Base-by-base conservation (phyloP, 2,113 vertebrate genomes). In the Aviceda subcristata region DNA sequence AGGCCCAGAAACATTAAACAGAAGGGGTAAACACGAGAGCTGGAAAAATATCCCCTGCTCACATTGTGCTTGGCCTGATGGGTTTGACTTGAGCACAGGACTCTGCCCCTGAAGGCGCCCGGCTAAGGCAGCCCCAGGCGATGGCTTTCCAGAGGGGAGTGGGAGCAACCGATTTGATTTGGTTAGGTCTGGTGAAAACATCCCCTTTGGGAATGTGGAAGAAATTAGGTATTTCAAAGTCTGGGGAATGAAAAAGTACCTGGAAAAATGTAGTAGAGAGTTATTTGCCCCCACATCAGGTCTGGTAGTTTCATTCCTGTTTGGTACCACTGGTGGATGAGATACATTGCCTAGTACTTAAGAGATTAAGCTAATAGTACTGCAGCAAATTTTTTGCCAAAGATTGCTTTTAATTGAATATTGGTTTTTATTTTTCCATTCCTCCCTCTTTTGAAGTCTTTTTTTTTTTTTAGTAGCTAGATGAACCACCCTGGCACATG, bases 281-380 rank as follows among this genome's bases (percentile, higher is more conserved):
- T 43, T 59, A 15, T 53, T 81, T 75, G 17, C 39, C 27, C 12
- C 11, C 21, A 82, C 6, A 34, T 38, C 68, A 48, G 41, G 46
- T 56, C 29, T 36, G 21, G 23, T 32, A 24, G n/a, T 87, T 90
- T 68, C 9, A n/a, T 63, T 81, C 71, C 45, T 34, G 15, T 34
- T 27, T 30, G 39, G 32, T 71, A 27, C n/a, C 79, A 30, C 30
- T 43, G 48, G 30, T 41, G 16, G 14, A 23, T 6, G 7, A 7
- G 27, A 53, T 36, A 34, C 19, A 26, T 51, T 0, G 0, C 57
- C 27, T 34, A 23, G 16, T 12, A 64, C 8, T 38, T 2, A 3
- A 34, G 63, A 56, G 22, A 41, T 75, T 43, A 30, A 46, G 17
- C 43, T 64, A 29, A 27, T 53, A 29, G 21, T 27, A 19, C 19